Evolutionary conservation across 2,797 vertebrate species (phyloP).

Genomic region (Channa striata): DNA sequence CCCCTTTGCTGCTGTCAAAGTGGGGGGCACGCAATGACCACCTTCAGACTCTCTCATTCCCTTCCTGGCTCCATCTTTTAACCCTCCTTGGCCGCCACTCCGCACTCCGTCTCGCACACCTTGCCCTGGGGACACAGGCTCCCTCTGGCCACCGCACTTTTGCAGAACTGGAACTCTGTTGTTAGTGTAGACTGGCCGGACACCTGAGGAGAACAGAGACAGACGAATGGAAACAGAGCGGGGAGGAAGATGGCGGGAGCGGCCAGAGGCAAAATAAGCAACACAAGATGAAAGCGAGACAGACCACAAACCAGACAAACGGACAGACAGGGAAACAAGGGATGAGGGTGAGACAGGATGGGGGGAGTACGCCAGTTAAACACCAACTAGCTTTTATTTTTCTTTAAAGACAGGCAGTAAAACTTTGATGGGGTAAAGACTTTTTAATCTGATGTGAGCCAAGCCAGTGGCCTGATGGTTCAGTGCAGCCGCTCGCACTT

Average conservation of each 20-base stretch:
- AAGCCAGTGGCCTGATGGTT: slow-evolving; percentile 68
- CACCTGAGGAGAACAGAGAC: slow-evolving; percentile 65
- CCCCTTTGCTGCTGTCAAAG: slow-evolving; percentile 72
- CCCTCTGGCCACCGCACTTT: slow-evolving; percentile 72
- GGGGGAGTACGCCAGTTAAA: slow-evolving; percentile 74
- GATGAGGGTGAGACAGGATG: slow-evolving; percentile 17
- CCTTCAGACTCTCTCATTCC: slow-evolving; percentile 58
- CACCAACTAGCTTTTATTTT: slow-evolving; percentile 81
- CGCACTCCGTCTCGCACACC: slow-evolving; percentile 48
- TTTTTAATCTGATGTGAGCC: slow-evolving; percentile 81
- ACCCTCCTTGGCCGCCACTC: slow-evolving; percentile 27
- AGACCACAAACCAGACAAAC: slow-evolving; percentile 48
- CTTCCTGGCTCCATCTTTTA: slow-evolving; percentile 55
- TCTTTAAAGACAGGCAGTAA: slow-evolving; percentile 82
- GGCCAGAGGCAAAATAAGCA: slow-evolving; percentile 10
- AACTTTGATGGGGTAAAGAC: slow-evolving; percentile 84
- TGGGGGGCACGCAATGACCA: slow-evolving; percentile 61
- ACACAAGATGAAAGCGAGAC: slow-evolving; percentile 45
- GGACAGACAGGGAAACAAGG: slow-evolving; percentile 25
- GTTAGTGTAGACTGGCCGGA: slow-evolving; percentile 65
- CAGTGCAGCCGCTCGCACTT: slow-evolving; percentile 52
- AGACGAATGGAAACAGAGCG: neutral
- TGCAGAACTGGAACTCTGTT: slow-evolving; percentile 84
- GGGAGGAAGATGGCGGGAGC: neutral
- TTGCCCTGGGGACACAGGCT: slow-evolving; percentile 57